Evolutionary conservation across 2,888 invertebrate genomes (phyloP).

Genomic region (Ophraella communa): DNA sequence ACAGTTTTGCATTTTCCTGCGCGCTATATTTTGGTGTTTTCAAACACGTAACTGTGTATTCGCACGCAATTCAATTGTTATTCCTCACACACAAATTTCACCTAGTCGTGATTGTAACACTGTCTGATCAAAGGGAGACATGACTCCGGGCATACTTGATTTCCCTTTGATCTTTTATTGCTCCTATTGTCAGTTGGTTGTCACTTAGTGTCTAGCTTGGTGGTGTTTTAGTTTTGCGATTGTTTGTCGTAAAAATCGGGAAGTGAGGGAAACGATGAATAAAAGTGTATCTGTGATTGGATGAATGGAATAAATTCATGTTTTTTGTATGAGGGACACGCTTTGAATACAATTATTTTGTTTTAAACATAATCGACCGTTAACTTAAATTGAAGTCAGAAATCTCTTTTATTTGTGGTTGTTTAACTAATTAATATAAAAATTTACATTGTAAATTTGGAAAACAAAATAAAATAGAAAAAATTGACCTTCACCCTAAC

Average conservation of each 20-base stretch:
- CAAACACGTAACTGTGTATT: slow-evolving; percentile 33
- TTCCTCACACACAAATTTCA: slow-evolving; percentile 50
- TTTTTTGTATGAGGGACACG: not conserved
- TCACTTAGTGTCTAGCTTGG: slow-evolving; percentile 28
- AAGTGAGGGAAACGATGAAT: not conserved
- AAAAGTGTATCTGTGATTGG: not conserved
- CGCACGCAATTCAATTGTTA: slow-evolving; percentile 46
- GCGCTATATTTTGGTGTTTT: slow-evolving; percentile 26
- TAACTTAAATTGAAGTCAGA: too few relatives aligned
- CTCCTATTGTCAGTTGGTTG: slow-evolving; percentile 40
- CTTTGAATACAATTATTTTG: too few relatives aligned
- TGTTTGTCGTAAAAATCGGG: not conserved
- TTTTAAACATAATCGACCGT: too few relatives aligned
- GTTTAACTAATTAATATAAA: too few relatives aligned
- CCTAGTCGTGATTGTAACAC: slow-evolving; percentile 53
- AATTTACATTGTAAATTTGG: too few relatives aligned
- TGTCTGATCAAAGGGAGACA: slow-evolving; percentile 53
- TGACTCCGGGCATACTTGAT: slow-evolving; percentile 47
- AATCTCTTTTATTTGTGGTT: too few relatives aligned
- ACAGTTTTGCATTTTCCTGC: slow-evolving; percentile 25
- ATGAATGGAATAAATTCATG: not conserved
- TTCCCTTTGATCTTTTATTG: slow-evolving; percentile 48
- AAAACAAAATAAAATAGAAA: too few relatives aligned
- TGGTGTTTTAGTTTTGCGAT: slow-evolving; percentile 19
- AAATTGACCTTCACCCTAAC: too few relatives aligned